Conservation (phyloP, 2,797 vertebrate genomes). For the Poeciliopsis infans region DNA sequence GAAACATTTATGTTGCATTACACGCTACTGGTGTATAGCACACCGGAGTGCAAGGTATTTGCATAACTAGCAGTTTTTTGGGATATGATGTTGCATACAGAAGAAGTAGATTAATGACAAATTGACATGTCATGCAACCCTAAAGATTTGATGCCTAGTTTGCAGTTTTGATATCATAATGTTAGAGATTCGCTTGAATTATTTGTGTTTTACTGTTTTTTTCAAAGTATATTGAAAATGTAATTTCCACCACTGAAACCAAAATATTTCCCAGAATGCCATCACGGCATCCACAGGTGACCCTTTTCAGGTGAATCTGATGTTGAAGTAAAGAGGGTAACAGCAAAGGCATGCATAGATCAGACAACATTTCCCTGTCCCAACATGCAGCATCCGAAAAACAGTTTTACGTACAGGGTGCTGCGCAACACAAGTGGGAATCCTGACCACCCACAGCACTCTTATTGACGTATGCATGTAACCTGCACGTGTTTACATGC, state of each 20-base stretch:
- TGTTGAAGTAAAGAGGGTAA: slow-evolving; percentile 21
- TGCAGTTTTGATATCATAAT: background rate
- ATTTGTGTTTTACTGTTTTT: background rate
- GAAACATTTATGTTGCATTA: background rate
- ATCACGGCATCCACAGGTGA: slow-evolving; percentile 5
- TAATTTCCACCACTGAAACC: background rate
- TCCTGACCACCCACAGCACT: slow-evolving; percentile 66
- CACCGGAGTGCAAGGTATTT: background rate
- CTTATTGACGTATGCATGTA: slow-evolving; percentile 60
- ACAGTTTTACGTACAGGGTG: slow-evolving; percentile 14
- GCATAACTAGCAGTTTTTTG: background rate
- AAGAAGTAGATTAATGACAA: background rate
- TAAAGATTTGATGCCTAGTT: background rate
- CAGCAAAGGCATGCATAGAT: slow-evolving; percentile 51
- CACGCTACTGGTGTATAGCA: no score
- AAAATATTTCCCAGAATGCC: background rate
- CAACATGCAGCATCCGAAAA: slow-evolving; percentile 54
- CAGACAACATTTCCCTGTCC: slow-evolving; percentile 32
- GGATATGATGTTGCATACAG: background rate
- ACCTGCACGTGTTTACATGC: slow-evolving; percentile 57
- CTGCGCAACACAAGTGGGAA: slow-evolving; percentile 23
- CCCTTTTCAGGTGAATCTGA: slow-evolving; percentile 28
- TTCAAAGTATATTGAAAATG: background rate
- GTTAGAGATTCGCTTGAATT: background rate
- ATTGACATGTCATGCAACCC: background rate